Conservation (phyloP, 2,113 vertebrate species). For the Muscicapa adusta region DNA sequence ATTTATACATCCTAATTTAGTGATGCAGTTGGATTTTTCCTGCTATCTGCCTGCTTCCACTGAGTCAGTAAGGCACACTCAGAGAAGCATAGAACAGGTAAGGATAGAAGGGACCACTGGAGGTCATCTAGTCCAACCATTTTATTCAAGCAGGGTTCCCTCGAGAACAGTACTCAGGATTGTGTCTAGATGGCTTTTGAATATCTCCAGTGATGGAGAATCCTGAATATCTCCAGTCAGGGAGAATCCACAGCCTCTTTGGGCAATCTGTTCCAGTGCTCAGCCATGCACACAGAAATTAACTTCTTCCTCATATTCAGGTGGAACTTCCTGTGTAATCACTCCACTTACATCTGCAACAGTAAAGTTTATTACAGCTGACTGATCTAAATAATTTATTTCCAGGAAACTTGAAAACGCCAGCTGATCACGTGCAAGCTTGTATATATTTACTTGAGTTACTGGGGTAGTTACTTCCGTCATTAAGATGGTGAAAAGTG, state of each 20-base stretch:
- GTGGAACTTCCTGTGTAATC: not conserved
- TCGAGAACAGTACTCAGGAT: no score
- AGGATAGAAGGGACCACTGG: not conserved
- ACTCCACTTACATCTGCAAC: accelerated
- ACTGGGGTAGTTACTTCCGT: not conserved
- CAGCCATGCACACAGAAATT: not conserved
- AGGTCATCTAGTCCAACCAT: not conserved
- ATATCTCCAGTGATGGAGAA: not conserved
- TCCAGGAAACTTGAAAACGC: not conserved
- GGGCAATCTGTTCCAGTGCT: not conserved
- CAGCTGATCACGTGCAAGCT: accelerated
- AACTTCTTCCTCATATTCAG: not conserved
- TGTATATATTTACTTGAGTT: not conserved
- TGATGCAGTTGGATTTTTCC: not conserved
- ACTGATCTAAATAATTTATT: not conserved
- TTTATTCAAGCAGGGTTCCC: not conserved
- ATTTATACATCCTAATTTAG: not conserved
- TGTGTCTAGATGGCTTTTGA: not conserved
- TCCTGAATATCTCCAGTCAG: not conserved
- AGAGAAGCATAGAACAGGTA: not conserved
- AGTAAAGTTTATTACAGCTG: not conserved
- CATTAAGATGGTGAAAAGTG: accelerated
- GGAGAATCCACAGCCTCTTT: not conserved
- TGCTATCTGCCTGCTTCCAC: not conserved
- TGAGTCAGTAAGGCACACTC: not conserved